phyloP scores from a whole-genome alignment of 2,888 invertebrate genomes.

The Neria commutata region DNA sequence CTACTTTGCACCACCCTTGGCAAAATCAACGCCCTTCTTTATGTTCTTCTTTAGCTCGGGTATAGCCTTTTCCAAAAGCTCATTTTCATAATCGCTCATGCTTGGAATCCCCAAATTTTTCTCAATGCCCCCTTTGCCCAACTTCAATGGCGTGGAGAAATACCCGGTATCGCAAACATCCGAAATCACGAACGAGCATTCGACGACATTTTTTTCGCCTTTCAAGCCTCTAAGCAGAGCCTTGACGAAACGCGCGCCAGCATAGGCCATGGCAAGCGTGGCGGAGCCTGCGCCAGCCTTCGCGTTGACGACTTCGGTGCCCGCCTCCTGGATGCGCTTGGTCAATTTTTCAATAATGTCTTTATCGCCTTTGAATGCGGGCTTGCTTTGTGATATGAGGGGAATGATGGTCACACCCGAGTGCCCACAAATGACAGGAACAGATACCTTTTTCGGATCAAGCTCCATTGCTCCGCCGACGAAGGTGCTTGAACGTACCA shows the following conservation, averaged over 20 bases:
- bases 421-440: slow-evolving; percentile 97
- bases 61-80: slow-evolving; percentile 81
- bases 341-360: slow-evolving; percentile 81
- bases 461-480: slow-evolving; percentile 84
- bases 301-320: slow-evolving; percentile 86
- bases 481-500: slow-evolving; percentile 91
- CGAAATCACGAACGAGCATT: slow-evolving; percentile 89
- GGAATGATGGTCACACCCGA: slow-evolving; percentile 96
- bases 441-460: slow-evolving; percentile 77
- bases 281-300: slow-evolving; percentile 97
- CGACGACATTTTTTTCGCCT: slow-evolving; percentile 76
- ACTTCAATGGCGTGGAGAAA: slow-evolving; percentile 86
- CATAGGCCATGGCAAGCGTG: slow-evolving; percentile 96
- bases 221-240: slow-evolving; percentile 81
- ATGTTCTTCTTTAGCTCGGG: slow-evolving; percentile 90
- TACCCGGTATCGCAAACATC: slow-evolving; percentile 84
- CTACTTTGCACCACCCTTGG: slow-evolving; percentile 85
- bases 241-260: slow-evolving; percentile 85
- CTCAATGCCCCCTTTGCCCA: slow-evolving; percentile 78
- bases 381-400: slow-evolving; percentile 85
- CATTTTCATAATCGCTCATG: slow-evolving; percentile 76
- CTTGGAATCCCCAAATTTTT: slow-evolving; percentile 88
- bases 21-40: slow-evolving; percentile 86
- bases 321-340: slow-evolving; percentile 92
- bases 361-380: slow-evolving; percentile 75